phyloP scores from a whole-genome alignment of 37 sponge, comb jelly and placozoan species.

The Cladorhizidae sp. region DNA sequence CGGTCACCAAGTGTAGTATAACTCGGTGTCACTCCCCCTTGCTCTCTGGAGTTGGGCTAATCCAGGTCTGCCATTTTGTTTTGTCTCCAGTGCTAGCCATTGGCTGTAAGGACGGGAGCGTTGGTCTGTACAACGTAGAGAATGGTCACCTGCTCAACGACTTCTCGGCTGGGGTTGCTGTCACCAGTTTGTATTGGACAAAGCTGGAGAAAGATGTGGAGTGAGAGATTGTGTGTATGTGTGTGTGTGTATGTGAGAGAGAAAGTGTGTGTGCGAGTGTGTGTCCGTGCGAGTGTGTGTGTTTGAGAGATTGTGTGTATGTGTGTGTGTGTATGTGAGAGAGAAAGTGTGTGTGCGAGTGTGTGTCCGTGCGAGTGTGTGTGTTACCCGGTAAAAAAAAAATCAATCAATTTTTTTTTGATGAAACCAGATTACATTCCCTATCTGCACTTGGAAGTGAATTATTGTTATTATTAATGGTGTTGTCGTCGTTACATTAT shows the following conservation, averaged over 20 bases:
- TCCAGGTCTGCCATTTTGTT: background rate
- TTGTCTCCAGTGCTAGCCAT: constrained; percentile 44
- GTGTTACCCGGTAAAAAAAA: too few species aligned
- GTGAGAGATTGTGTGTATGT: background rate
- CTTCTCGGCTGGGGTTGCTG: constrained; percentile 17
- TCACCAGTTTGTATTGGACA: constrained; percentile 51
- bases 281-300: background rate
- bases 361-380: background rate
- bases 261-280: background rate
- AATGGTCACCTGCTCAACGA: constrained; percentile 42
- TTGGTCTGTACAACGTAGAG: constrained; percentile 54
- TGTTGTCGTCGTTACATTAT: too few species aligned
- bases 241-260: background rate
- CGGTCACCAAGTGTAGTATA: background rate
- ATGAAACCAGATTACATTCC: background rate
- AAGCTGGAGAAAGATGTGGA: background rate
- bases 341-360: too few species aligned
- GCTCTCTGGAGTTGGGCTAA: background rate
- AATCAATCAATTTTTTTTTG: background rate
- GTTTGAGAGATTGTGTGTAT: background rate
- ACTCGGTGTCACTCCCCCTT: background rate
- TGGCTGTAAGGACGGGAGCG: constrained; percentile 42
- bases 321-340: too few species aligned
- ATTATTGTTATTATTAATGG: too few species aligned
- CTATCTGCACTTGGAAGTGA: too few species aligned